These are phyloP conservation scores for Catocala nupta DNA, from an alignment of 2,888 invertebrate genomes.

Conservation along the genomic window DNA sequence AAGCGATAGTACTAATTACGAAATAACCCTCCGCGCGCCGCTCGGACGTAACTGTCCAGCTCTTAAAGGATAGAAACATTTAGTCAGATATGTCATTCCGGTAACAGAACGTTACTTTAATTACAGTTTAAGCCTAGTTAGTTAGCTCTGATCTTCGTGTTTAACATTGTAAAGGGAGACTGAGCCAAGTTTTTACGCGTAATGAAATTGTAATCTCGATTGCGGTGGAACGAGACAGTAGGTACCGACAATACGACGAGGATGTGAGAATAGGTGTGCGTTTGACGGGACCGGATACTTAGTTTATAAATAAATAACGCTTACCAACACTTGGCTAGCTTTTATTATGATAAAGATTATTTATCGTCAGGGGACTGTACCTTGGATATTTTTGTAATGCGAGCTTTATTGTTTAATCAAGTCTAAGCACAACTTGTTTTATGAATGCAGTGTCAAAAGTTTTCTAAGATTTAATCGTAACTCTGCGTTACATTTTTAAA, in stretches of 20 bases:
- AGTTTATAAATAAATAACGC: slow-evolving; percentile 70
- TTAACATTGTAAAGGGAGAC: slow-evolving; percentile 74
- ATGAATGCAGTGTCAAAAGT: background rate
- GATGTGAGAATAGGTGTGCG: slow-evolving; percentile 55
- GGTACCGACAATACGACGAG: slow-evolving; percentile 49
- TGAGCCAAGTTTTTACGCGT: slow-evolving; percentile 71
- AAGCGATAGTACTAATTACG: slow-evolving; percentile 76
- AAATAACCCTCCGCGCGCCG: slow-evolving; percentile 68
- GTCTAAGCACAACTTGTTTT: background rate
- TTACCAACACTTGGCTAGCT: slow-evolving; percentile 49
- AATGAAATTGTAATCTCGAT: slow-evolving; percentile 72
- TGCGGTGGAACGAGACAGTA: slow-evolving; percentile 45
- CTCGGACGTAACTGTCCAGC: slow-evolving; percentile 74
- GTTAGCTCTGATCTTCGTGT: slow-evolving; percentile 72
- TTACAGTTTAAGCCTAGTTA: slow-evolving; percentile 76
- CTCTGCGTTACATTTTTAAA: too few relatives aligned
- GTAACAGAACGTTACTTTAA: slow-evolving; percentile 81
- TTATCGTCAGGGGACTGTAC: slow-evolving; percentile 47
- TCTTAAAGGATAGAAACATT: slow-evolving; percentile 83
- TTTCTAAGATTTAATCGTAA: too few relatives aligned
- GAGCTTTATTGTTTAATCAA: slow-evolving; percentile 35
- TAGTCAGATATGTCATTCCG: slow-evolving; percentile 81
- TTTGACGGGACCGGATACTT: slow-evolving; percentile 66
- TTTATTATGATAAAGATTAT: slow-evolving; percentile 57
- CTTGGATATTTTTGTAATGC: slow-evolving; percentile 37